A percentile compares a stretch with the other conserved stretches of the same genome.
phyloP scores from a whole-genome alignment of 2,113 vertebrate species.

The Chauna torquata region DNA sequence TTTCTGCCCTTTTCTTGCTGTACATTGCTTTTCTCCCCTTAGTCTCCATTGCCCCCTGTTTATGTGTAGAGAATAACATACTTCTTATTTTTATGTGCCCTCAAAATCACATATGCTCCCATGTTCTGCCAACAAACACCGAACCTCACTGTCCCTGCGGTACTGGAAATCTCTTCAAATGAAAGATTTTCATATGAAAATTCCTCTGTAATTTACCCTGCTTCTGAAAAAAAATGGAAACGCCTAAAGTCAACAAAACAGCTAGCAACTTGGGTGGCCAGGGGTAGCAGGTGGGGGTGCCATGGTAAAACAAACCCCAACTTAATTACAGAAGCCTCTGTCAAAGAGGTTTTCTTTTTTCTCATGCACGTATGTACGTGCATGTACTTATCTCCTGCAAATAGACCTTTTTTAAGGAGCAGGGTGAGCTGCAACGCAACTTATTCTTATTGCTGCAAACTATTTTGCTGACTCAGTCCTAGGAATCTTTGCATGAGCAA shows the following conservation, averaged over 20 bases:
- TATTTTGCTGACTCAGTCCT: constrained; percentile 17
- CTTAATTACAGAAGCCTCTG: constrained; percentile 19
- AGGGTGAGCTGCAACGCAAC: not conserved
- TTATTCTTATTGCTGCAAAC: not conserved
- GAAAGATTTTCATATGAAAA: not conserved
- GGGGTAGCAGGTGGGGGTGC: constrained; percentile 32
- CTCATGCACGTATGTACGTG: not conserved
- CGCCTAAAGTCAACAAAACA: not conserved
- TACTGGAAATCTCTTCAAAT: constrained; percentile 7
- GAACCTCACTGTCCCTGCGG: not conserved
- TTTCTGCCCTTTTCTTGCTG: constrained; percentile 15
- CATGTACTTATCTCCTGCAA: not conserved
- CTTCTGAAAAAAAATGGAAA: not conserved
- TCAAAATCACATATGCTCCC: not conserved
- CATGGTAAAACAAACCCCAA: constrained; percentile 1
- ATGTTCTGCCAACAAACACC: not conserved
- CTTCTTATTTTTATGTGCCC: not conserved
- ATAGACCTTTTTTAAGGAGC: not conserved
- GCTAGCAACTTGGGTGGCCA: constrained; percentile 34
- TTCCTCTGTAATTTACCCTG: not conserved
- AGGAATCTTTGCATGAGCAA: not conserved
- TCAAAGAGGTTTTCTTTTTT: not conserved
- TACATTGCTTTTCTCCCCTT: not conserved
- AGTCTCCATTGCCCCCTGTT: not conserved
- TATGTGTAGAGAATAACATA: rapidly evolving